phyloP scores from a whole-genome alignment of 1,140 invertebrate genomes.

The Diabrotica virgifera region DNA sequence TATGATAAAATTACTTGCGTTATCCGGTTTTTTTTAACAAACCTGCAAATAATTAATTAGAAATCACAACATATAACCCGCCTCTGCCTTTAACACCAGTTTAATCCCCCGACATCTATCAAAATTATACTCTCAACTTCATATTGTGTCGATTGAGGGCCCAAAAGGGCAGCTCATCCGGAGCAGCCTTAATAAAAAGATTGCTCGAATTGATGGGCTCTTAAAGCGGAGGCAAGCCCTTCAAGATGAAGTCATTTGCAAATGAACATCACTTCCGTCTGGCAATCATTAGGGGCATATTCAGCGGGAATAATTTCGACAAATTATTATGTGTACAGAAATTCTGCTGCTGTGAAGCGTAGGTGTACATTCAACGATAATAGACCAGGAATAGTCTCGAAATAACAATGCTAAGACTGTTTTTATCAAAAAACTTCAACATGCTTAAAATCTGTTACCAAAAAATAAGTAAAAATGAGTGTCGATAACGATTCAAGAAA shows the following conservation, averaged over 20 bases:
- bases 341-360: neutral
- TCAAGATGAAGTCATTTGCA: conserved; percentile 50
- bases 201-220: conserved; percentile 48
- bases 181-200: conserved; percentile 48
- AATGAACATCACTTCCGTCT: conserved; percentile 47
- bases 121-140: conserved; percentile 43
- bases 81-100: neutral
- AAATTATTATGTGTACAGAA: conserved; percentile 33
- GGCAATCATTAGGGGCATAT: conserved; percentile 48
- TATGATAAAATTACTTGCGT: too few species aligned
- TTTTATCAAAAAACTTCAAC: too few species aligned
- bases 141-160: conserved; percentile 39
- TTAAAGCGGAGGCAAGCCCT: conserved; percentile 22
- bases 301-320: conserved; percentile 44
- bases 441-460: too few species aligned
- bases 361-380: neutral
- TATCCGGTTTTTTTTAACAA: too few species aligned
- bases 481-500: too few species aligned
- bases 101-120: conserved; percentile 29
- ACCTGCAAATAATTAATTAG: too few species aligned
- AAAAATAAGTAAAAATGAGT: too few species aligned
- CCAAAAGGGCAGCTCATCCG: conserved; percentile 24
- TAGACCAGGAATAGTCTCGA: neutral
- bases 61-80: neutral
- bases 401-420: too few species aligned